A percentile compares a stretch with the other conserved stretches of the same genome.
These are phyloP conservation scores for Botia almorhae DNA, from an alignment of 2,797 vertebrate genomes.

Conservation along the genomic window DNA sequence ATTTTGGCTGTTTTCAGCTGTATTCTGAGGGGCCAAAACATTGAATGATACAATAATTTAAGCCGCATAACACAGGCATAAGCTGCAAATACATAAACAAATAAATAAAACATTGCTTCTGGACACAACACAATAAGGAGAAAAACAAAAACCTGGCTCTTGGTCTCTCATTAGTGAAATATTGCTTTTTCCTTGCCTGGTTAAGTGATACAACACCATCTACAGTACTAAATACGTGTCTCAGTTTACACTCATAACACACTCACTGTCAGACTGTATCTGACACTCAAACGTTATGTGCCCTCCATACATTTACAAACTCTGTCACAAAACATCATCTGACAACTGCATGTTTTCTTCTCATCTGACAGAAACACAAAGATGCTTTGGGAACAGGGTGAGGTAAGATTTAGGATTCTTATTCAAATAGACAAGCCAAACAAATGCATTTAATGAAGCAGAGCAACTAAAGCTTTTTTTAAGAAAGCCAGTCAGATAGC, in stretches of 20 bases:
- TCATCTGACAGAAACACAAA: too few species aligned
- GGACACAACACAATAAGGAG: background rate
- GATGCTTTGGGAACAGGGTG: too few species aligned
- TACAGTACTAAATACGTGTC: background rate
- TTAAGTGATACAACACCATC: background rate
- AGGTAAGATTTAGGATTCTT: too few species aligned
- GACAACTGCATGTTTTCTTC: background rate
- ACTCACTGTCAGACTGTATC: background rate
- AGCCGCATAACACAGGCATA: background rate
- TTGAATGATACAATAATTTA: background rate
- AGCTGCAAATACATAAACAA: background rate
- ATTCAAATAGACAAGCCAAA: too few species aligned
- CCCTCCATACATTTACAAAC: background rate
- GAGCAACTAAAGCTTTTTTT: too few species aligned
- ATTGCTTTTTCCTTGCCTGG: background rate
- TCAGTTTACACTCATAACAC: background rate
- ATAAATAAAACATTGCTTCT: background rate
- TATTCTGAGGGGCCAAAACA: background rate
- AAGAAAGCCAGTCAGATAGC: too few species aligned
- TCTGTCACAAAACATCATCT: slow-evolving; percentile 1
- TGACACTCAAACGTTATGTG: slow-evolving; percentile 2
- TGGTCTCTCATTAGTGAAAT: slow-evolving; percentile 1
- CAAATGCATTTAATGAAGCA: too few species aligned
- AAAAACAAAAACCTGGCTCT: background rate
- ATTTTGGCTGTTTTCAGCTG: background rate